Evolutionary conservation across 2,888 invertebrate genomes (phyloP).

Genomic region (Acheta domesticus): DNA sequence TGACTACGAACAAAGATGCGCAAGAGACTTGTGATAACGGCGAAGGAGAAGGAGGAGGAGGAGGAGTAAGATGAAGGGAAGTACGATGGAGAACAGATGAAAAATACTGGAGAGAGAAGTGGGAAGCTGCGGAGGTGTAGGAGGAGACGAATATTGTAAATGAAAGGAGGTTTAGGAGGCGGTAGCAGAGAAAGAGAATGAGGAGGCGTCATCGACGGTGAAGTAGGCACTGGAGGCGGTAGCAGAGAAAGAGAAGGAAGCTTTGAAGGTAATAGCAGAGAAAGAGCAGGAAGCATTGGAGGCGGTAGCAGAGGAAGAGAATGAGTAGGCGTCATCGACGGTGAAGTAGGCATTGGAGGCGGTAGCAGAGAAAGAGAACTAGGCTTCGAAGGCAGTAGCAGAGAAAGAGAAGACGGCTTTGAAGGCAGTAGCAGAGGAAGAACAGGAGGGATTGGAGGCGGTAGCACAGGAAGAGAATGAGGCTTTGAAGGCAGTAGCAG

Average conservation of each 20-base stretch:
- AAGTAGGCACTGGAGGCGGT: slow-evolving; percentile 31
- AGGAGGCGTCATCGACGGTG: neutral
- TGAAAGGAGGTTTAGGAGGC: too few relatives aligned
- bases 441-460: too few relatives aligned
- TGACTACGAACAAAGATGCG: too few relatives aligned
- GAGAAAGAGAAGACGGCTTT: too few relatives aligned
- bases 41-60: too few relatives aligned
- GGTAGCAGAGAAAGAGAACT: neutral
- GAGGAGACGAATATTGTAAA: too few relatives aligned
- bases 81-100: neutral
- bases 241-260: slow-evolving; percentile 22
- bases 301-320: neutral
- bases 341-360: neutral
- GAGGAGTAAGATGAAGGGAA: neutral
- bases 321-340: too few relatives aligned
- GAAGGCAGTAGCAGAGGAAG: neutral
- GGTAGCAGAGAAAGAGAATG: neutral
- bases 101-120: neutral
- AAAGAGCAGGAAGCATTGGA: neutral
- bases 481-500: neutral
- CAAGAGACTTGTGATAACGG: too few relatives aligned
- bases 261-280: neutral
- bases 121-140: neutral
- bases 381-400: too few relatives aligned
- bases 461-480: too few relatives aligned